Evolutionary conservation across 2,797 vertebrate genomes (phyloP).

Genomic region (Pangasius macronema): DNA sequence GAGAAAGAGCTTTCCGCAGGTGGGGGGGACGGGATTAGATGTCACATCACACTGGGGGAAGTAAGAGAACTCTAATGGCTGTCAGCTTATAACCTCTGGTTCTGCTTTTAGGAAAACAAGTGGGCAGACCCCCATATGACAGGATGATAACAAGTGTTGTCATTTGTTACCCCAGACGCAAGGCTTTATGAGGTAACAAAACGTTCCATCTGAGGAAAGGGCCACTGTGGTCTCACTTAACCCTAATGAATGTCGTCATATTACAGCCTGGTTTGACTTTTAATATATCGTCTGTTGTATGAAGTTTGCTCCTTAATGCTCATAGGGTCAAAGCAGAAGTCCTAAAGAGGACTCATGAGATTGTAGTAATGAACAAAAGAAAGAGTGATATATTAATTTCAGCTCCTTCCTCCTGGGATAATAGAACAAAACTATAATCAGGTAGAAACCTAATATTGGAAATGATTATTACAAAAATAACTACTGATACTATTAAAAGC

Average conservation of each 20-base stretch:
- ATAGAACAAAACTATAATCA: background rate
- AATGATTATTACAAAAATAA: too few relatives aligned
- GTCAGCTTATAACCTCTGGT: slow-evolving; percentile 58
- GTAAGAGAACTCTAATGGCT: slow-evolving; percentile 55
- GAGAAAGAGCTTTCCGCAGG: slow-evolving; percentile 51
- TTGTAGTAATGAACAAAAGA: background rate
- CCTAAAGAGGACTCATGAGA: background rate
- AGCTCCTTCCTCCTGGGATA: too few relatives aligned
- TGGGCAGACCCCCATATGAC: slow-evolving; percentile 30
- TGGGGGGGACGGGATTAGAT: slow-evolving; percentile 55
- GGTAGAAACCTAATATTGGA: background rate
- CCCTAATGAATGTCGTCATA: slow-evolving; percentile 56
- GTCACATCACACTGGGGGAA: slow-evolving; percentile 49
- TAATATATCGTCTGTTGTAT: slow-evolving; percentile 43
- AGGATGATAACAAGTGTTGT: slow-evolving; percentile 56
- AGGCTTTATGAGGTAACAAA: slow-evolving; percentile 61
- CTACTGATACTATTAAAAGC: too few relatives aligned
- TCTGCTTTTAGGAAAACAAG: slow-evolving; percentile 39
- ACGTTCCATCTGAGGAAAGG: slow-evolving; percentile 48
- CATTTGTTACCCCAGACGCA: slow-evolving; percentile 57
- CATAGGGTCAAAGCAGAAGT: slow-evolving; percentile 21
- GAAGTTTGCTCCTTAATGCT: slow-evolving; percentile 37
- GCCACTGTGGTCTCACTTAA: slow-evolving; percentile 31
- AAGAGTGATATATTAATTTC: background rate
- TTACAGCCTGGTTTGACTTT: slow-evolving; percentile 40